phyloP scores from a whole-genome alignment of 2,888 invertebrate genomes.

The Bimastos eiseni region DNA sequence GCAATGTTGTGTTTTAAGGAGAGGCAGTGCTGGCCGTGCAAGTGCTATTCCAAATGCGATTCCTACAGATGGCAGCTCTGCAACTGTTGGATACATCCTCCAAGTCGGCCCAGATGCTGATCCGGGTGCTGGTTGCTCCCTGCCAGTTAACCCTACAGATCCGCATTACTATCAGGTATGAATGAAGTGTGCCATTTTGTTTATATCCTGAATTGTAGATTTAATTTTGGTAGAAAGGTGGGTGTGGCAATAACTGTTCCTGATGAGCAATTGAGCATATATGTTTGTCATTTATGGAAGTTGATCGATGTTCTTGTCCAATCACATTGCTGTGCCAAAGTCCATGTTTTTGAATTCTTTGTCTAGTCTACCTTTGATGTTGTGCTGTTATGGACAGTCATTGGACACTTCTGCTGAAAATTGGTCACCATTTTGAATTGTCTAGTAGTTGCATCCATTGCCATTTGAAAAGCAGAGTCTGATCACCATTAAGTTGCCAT shows the following conservation, averaged over 20 bases:
- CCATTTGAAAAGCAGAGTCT: too few species aligned
- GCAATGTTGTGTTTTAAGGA: neutral
- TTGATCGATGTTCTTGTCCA: neutral
- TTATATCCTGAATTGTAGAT: neutral
- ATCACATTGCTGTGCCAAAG: neutral
- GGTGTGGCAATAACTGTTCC: neutral
- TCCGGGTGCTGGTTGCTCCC: neutral
- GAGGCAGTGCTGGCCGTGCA: neutral
- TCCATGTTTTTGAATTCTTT: too few species aligned
- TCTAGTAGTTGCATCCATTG: too few species aligned
- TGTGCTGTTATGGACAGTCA: too few species aligned
- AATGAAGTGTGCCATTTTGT: neutral
- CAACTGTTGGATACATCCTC: constrained; percentile 18
- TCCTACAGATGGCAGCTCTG: constrained; percentile 20
- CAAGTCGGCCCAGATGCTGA: neutral
- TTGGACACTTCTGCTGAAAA: too few species aligned
- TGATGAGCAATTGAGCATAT: too few species aligned
- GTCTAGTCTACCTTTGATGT: too few species aligned
- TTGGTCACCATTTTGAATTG: too few species aligned
- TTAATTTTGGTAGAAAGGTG: neutral
- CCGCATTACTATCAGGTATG: constrained; percentile 21
- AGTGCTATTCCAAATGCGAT: constrained; percentile 5
- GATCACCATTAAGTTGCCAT: too few species aligned
- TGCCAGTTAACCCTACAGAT: neutral
- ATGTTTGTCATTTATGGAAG: neutral